Evolutionary conservation across 23 tunicate species (phyloP), one percentile per base, ranked within the genome.

Genomic region (Halocynthia aurantium): DNA sequence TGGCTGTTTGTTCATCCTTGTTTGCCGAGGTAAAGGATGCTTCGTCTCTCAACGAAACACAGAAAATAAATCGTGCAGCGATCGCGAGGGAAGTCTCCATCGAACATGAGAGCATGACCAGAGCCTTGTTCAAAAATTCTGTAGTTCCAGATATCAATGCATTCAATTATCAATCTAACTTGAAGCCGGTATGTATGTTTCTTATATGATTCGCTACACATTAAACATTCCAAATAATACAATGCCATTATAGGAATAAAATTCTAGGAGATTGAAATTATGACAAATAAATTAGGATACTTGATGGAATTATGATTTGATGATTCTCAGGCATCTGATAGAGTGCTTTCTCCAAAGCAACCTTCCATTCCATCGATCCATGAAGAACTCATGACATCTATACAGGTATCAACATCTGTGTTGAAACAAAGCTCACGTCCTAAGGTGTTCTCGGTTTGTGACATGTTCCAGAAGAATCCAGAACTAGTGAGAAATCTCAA

Each of bases 21-120:
- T 89, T 57, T 70, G 85, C 88, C 51, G 96, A 89, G 67, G 83
- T 87, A n/a, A 11, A 87, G 21, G 85, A 89, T 65, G 78, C 62
- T 12, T 55, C 84, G 18, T 67, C 57, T 54, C 73, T 74, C n/a
- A 78, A 75, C n/a, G 76, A 76, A 60, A 79, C 77, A 20, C 64
- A 85, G 51, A 81, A 76, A 40, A 73, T 84, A 15, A 76, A 71
- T 52, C 69, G 62, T 50, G 67, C 65, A 67, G 63, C 58, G 52
- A 61, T 84, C 19, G 78, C 78, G 20, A 63, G 22, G 44, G 88
- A 89, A 17, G 22, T 89, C 11, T 52, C 87, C 57, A 53, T 75
- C 10, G 77, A 81, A 19, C 82, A 73, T 10, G 69, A 57, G 7
- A 66, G 73, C 18, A 67, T 72, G 54, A 69, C 77, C 0, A 80